These are phyloP conservation scores for Manis javanica DNA, from an alignment of 2,797 vertebrate species.

Conservation along the genomic window DNA sequence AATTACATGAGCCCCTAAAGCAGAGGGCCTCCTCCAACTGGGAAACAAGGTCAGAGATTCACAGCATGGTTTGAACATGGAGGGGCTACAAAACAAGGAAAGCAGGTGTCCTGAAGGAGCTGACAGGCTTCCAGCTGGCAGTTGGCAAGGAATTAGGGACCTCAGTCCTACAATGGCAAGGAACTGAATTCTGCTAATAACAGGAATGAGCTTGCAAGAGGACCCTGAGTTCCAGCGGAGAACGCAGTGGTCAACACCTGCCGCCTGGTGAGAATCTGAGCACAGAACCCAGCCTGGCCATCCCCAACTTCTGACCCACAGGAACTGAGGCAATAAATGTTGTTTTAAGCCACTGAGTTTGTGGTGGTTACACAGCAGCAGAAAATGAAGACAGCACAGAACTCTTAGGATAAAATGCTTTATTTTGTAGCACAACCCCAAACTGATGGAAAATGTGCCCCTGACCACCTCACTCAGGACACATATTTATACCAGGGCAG, in stretches of 20 bases:
- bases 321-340: rapidly evolving
- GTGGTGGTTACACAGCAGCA: neutral
- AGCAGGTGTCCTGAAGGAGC: neutral
- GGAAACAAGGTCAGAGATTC: neutral
- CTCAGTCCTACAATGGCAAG: neutral
- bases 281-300: neutral
- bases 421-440: rapidly evolving
- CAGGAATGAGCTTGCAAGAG: neutral
- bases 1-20: neutral
- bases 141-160: neutral
- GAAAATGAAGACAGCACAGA: rapidly evolving
- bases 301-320: neutral
- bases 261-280: neutral
- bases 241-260: neutral
- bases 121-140: too few species aligned
- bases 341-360: neutral
- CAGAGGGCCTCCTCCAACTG: neutral
- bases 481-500: rapidly evolving
- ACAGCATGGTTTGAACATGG: neutral
- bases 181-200: neutral
- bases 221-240: neutral
- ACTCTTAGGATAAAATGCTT: rapidly evolving
- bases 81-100: neutral
- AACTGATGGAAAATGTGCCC: neutral
- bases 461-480: neutral